A percentile compares a stretch with the other conserved stretches of the same genome.
Evolutionary conservation across 1,140 invertebrate genomes (phyloP).

Genomic region (Papilio polyxenes): DNA sequence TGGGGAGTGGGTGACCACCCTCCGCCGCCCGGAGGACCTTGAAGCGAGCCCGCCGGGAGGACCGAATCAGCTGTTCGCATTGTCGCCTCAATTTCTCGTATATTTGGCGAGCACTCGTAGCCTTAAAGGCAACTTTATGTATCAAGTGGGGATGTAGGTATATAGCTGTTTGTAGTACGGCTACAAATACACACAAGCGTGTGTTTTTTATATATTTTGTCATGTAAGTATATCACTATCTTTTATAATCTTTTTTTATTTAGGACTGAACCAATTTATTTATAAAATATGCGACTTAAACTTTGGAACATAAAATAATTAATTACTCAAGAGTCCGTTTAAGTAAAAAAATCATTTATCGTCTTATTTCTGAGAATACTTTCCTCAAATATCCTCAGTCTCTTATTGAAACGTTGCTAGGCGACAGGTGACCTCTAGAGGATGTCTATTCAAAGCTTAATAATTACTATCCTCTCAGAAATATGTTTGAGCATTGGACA

Average conservation of each 20-base stretch:
- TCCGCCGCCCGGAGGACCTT: conserved; percentile 43
- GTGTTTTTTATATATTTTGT: not conserved
- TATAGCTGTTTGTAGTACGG: not conserved
- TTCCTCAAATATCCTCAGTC: not conserved
- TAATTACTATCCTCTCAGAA: conserved; percentile 43
- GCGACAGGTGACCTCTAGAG: conserved; percentile 40
- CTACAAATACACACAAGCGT: not conserved
- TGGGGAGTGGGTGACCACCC: conserved; percentile 35
- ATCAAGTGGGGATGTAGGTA: not conserved
- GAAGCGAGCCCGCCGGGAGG: conserved; percentile 40
- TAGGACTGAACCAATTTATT: no score
- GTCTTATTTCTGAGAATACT: not conserved
- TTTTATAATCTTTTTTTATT: no score
- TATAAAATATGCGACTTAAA: no score
- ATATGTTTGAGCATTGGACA: conserved; percentile 43
- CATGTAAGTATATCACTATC: not conserved
- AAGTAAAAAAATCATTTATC: not conserved
- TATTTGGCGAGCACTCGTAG: conserved; percentile 26
- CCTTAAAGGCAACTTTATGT: conserved; percentile 11
- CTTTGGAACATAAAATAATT: no score
- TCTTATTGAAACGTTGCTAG: conserved; percentile 29
- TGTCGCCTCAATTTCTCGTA: conserved; percentile 37
- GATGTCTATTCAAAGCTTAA: conserved; percentile 39
- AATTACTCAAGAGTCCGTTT: not conserved
- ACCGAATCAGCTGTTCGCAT: conserved; percentile 57